Evolutionary conservation across 2,797 vertebrate species (phyloP).

Genomic region (Halcyon leucocephala): DNA sequence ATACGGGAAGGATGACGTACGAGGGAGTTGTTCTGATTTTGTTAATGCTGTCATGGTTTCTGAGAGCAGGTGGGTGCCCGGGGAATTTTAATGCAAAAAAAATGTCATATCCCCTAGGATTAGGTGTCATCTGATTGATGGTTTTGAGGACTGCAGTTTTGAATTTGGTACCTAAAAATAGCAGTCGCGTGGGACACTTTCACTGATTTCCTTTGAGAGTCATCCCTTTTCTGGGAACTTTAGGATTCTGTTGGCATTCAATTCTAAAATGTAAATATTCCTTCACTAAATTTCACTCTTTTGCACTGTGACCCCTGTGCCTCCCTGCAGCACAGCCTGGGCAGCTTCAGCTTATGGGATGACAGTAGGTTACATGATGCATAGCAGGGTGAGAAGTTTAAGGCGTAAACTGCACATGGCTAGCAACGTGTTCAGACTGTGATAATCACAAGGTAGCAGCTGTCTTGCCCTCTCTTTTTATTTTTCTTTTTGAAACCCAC

Average conservation of each 20-base stretch:
- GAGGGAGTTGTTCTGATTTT: neutral
- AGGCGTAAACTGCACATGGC: neutral
- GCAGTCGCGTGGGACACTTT: neutral
- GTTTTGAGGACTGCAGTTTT: constrained; percentile 12
- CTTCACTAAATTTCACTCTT: neutral
- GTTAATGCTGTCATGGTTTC: constrained; percentile 13
- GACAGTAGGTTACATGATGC: neutral
- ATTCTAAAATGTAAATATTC: neutral
- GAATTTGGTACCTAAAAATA: constrained; percentile 7
- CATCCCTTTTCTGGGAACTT: neutral
- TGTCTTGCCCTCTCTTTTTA: constrained; percentile 56
- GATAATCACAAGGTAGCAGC: constrained; percentile 54
- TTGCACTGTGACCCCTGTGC: neutral
- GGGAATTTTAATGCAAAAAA: constrained; percentile 43
- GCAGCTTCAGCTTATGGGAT: neutral
- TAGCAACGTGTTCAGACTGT: constrained; percentile 27
- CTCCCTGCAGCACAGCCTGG: neutral
- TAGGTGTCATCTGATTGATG: constrained; percentile 34
- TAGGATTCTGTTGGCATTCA: neutral
- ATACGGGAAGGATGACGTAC: neutral
- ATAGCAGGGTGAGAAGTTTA: neutral
- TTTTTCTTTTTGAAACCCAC: constrained; percentile 55
- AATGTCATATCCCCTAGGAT: constrained; percentile 7
- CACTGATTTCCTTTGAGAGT: neutral
- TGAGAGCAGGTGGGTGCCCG: constrained; percentile 7